Evolutionary conservation across 1,140 invertebrate genomes (phyloP), one percentile per base, ranked within the genome.

Genomic region (Plectrocnemia conspersa): DNA sequence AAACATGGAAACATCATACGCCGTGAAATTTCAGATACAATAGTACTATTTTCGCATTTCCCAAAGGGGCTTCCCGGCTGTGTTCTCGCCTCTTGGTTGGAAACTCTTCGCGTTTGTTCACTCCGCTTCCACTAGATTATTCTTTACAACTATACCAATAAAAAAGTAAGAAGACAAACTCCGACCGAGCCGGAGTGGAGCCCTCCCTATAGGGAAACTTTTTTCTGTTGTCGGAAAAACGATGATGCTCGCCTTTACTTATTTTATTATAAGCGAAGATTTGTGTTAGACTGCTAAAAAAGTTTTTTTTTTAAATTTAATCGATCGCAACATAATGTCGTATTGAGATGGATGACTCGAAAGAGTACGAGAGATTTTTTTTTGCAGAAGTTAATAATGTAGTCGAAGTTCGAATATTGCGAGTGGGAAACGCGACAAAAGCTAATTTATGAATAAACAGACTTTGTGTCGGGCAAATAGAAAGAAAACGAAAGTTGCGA

Each of bases 131-230:
- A 54, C 52, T 54, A 54, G 52, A 54, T 54, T 54, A 54, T 54
- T 54, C 52, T 54, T 54, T 54, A 45, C 52, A 54, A 54, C 52
- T 45, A 54, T 54, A 54, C 41, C 52, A 54, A 54, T 54, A 54
- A 54, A 54, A n/a, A 54, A 54, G 40, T 54, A 44, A 22, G 2
- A 29, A 54, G 52, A 54, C 52, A 54, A 54, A 54, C 41, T 54
- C 46, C 40, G 19, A 7, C 7, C 4, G 40, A 22, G 23, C 29
- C 29, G 15, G 18, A n/a, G n/a, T n/a, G n/a, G n/a, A 35, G 29
- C 25, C 36, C 25, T 47, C 16, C 45, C 23, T 29, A 11, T 13
- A 33, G 16, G 23, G n/a, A 35, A 48, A 48, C 42, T 45, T 45
- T 45, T n/a, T n/a, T n/a, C 19, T 45, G 19, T 45, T 18, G 18